phyloP scores from a whole-genome alignment of 1,140 invertebrate species.

The Samia ricini region DNA sequence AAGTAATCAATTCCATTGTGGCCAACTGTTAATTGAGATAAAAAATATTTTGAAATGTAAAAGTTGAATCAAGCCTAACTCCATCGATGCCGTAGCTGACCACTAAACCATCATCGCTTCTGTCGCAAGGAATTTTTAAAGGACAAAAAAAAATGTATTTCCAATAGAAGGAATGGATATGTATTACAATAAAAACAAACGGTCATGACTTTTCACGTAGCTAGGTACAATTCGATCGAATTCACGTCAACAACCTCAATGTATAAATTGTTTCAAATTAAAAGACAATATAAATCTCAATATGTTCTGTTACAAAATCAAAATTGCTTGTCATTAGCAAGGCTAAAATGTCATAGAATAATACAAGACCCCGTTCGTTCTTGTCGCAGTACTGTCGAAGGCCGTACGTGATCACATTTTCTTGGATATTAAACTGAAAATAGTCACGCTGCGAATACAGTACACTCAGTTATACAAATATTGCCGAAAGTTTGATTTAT shows the following conservation, averaged over 20 bases:
- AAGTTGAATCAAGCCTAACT: no score
- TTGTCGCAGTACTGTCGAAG: slow-evolving; percentile 59
- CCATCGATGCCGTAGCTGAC: no score
- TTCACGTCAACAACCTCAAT: slow-evolving; percentile 14
- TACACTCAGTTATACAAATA: slow-evolving; percentile 14
- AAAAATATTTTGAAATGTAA: no score
- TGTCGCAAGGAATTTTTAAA: no score
- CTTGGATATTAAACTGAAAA: slow-evolving; percentile 52
- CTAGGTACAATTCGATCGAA: neutral
- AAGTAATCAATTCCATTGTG: no score
- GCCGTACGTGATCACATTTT: slow-evolving; percentile 73
- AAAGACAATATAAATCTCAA: slow-evolving; percentile 62
- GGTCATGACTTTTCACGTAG: neutral
- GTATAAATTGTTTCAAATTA: slow-evolving; percentile 40
- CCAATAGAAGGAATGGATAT: neutral
- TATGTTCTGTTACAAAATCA: slow-evolving; percentile 65
- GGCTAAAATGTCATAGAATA: slow-evolving; percentile 76
- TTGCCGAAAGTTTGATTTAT: neutral
- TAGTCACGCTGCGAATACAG: slow-evolving; percentile 54
- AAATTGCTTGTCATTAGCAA: slow-evolving; percentile 75
- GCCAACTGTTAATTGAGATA: no score
- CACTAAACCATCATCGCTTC: no score
- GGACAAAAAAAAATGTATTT: no score
- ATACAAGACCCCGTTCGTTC: slow-evolving; percentile 43
- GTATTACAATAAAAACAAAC: neutral